Evolutionary conservation across 2,113 vertebrate genomes (phyloP).

Genomic region (Peucedramus taeniatus): DNA sequence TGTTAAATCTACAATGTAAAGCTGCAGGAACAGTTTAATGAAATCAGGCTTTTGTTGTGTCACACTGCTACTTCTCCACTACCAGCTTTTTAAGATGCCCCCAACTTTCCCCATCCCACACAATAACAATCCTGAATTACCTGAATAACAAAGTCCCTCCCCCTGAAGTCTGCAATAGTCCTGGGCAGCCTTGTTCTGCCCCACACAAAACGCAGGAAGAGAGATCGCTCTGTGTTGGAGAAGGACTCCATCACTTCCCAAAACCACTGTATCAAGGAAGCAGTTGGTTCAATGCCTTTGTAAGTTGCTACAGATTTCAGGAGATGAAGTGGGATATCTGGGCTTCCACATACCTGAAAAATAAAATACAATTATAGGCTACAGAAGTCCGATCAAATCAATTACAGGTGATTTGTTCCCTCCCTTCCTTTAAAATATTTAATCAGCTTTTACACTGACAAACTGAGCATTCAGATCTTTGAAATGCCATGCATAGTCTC

Average conservation of each 20-base stretch:
- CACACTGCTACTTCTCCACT: background rate
- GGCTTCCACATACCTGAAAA: conserved; percentile 93
- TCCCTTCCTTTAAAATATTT: background rate
- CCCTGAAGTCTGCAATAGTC: conserved; percentile 96
- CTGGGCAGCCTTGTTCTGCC: conserved; percentile 94
- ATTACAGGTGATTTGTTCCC: background rate
- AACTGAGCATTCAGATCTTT: background rate
- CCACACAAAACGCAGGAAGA: conserved; percentile 97
- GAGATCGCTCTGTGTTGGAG: conserved; percentile 93
- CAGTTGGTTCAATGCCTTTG: conserved; percentile 91
- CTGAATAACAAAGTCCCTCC: conserved; percentile 97
- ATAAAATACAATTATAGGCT: background rate
- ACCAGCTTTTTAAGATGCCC: background rate
- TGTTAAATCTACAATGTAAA: background rate
- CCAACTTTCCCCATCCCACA: background rate
- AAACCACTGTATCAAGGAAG: conserved; percentile 94
- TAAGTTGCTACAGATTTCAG: conserved; percentile 97
- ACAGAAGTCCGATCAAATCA: background rate
- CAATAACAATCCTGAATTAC: conserved; percentile 51
- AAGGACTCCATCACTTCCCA: conserved; percentile 99
- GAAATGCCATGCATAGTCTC: background rate
- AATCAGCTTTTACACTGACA: background rate
- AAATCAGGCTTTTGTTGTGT: background rate
- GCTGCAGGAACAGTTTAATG: background rate
- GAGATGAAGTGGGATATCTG: conserved; percentile 96